Conservation (phyloP, 2,113 vertebrate species). For the Aegotheles bennettii region DNA sequence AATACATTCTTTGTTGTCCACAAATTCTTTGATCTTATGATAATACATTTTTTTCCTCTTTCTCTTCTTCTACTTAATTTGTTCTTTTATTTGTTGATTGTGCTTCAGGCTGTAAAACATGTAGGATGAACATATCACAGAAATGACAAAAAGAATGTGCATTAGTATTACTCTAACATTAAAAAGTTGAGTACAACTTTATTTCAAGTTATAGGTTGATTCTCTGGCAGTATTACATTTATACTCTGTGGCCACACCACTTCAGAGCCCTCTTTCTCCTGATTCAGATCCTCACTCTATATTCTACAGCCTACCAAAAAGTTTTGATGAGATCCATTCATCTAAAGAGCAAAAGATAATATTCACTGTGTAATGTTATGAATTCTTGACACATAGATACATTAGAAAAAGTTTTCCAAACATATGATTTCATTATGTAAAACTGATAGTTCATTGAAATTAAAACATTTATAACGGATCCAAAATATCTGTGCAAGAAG, state of each 20-base stretch:
- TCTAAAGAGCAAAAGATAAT: background rate
- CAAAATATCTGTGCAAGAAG: background rate
- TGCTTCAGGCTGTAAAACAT: background rate
- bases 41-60: background rate
- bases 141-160: background rate
- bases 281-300: background rate
- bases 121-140: background rate
- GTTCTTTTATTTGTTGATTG: background rate
- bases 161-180: background rate
- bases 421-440: background rate
- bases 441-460: background rate
- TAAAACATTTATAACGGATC: background rate
- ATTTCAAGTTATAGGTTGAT: background rate
- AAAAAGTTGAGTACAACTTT: background rate
- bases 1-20: background rate
- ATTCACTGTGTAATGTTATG: background rate
- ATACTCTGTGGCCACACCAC: background rate
- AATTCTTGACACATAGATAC: background rate
- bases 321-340: background rate
- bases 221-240: background rate
- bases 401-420: background rate
- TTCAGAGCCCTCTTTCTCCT: background rate
- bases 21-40: background rate
- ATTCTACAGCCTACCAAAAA: background rate
- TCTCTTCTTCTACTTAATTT: background rate